Evolutionary conservation across 2,113 vertebrate genomes (phyloP), one percentile per base, ranked within the genome.

Genomic region (Ciconia boyciana): DNA sequence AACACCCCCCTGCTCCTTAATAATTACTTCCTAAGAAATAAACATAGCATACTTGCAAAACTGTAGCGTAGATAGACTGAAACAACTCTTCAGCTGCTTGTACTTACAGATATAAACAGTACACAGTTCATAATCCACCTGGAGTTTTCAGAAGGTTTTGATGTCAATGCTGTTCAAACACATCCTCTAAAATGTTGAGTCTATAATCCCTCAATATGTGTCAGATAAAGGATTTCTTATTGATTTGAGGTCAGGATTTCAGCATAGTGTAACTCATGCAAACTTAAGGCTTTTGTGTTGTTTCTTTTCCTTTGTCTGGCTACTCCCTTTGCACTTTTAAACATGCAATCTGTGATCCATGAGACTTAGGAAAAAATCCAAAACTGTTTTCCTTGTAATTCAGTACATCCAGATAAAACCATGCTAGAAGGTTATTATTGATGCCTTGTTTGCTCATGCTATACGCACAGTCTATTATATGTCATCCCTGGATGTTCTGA

Each of bases 61-160:
- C 57, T 61, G 76, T 36, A 89, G 77, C 75, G 62, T 2, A 84
- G 54, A 80, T 16, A 68, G 60, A 66, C 55, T 76, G 48, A 93
- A 94, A 92, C 86, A 87, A 82, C 90, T 91, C 80, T 95, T 95
- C 92, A 91, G 83, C 44, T 87, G 92, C 89, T 89, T 84, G 57
- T 95, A 57, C 91, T 96, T 69, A 83, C 65, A 91, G 65, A 72
- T 92, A 89, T 79, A 97, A 97, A 95, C 95, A 95, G 95, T 96
- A 91, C 36, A 92, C 80, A 76, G 80, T 34, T 78, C 77, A 72
- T 91, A 96, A 97, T 90, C 92, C 93, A 95, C 77, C 83, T 94
- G 95, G 91, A 96, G 97, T 82, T 96, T 95, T 94, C 89, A 92
- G 65, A 95, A 92, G 94, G 89, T 94, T 96, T 96, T 94, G 81